Conservation (phyloP, 1,140 invertebrate species). For the Cotesia glomerata region DNA sequence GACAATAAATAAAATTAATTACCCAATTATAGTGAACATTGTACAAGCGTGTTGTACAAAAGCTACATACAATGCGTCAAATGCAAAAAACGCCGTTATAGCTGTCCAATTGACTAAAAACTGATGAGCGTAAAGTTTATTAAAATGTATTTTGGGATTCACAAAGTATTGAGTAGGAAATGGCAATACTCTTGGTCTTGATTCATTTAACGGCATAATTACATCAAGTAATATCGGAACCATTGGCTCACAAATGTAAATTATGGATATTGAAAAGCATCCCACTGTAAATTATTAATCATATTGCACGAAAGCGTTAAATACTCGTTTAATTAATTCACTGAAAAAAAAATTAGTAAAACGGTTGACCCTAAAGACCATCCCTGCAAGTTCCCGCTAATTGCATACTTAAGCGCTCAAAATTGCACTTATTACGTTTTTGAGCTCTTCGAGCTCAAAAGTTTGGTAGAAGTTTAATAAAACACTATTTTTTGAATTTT, state of each 20-base stretch:
- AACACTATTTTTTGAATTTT: too few species aligned
- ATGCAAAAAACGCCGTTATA: neutral
- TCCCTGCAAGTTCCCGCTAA: too few species aligned
- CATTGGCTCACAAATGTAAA: neutral
- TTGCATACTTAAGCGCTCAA: too few species aligned
- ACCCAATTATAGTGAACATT: conserved; percentile 24
- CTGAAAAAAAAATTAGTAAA: too few species aligned
- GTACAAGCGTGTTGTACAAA: conserved; percentile 27
- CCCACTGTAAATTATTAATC: too few species aligned
- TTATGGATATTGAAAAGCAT: neutral
- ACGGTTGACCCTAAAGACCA: too few species aligned
- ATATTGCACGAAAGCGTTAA: too few species aligned
- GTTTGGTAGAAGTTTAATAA: too few species aligned
- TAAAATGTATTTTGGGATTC: conserved; percentile 19
- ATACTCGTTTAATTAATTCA: too few species aligned
- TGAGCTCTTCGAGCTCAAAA: too few species aligned
- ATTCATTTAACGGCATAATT: conserved; percentile 25
- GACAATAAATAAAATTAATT: neutral
- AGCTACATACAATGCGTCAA: conserved; percentile 13
- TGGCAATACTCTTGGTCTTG: conserved; percentile 7
- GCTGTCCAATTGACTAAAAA: conserved; percentile 1
- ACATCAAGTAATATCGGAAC: conserved; percentile 23
- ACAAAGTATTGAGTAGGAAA: conserved; percentile 27
- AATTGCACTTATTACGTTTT: too few species aligned
- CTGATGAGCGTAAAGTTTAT: conserved; percentile 11